These are phyloP conservation scores for Zelostemma sp. DNA, from an alignment of 1,140 invertebrate species.

Conservation along the genomic window DNA sequence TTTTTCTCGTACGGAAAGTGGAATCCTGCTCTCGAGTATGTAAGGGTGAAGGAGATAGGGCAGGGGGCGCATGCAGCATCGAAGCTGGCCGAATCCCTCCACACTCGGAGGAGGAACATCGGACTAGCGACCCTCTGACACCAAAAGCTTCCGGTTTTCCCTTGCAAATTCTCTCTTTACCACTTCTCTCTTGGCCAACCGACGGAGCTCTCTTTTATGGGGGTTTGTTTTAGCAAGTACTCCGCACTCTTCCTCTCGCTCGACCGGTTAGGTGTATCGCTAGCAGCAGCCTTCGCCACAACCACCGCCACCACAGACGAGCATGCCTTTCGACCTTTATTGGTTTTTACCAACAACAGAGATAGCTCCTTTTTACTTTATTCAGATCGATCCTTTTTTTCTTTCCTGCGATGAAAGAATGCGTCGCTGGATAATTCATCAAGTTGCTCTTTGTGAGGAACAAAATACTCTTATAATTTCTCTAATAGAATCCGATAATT, in stretches of 20 bases:
- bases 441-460: too few relatives aligned
- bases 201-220: constrained; percentile 53
- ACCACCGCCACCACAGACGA: constrained; percentile 60
- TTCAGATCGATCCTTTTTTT: constrained; percentile 25
- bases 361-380: constrained; percentile 54
- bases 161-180: constrained; percentile 69
- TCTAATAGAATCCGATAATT: too few relatives aligned
- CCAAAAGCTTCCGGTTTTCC: constrained; percentile 61
- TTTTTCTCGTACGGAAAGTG: constrained; percentile 48
- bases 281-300: constrained; percentile 58
- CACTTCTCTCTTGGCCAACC: constrained; percentile 60
- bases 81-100: constrained; percentile 41
- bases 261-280: constrained; percentile 43
- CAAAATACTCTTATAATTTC: too few relatives aligned
- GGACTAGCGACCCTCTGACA: constrained; percentile 60
- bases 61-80: constrained; percentile 12
- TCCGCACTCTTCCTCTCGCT: constrained; percentile 45
- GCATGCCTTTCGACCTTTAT: constrained; percentile 65
- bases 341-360: constrained; percentile 67
- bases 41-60: constrained; percentile 38
- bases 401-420: constrained; percentile 33
- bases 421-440: constrained; percentile 36
- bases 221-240: constrained; percentile 67
- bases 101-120: constrained; percentile 27
- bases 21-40: constrained; percentile 35